A percentile compares a stretch with the other conserved stretches of the same genome.
Evolutionary conservation across 1,140 invertebrate species (phyloP).

Genomic region (Calycopis cecrops): DNA sequence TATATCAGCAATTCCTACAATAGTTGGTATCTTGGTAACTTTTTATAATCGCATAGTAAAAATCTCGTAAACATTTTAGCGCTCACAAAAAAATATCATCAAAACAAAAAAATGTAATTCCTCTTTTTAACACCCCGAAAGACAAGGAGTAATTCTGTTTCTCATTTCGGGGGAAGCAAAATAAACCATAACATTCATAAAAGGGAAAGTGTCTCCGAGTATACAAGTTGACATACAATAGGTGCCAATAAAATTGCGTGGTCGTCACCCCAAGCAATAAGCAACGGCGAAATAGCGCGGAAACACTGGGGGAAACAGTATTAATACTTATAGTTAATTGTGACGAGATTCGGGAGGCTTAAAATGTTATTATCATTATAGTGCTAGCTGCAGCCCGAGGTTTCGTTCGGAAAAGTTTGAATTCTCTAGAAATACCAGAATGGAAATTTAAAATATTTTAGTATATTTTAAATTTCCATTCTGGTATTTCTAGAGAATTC

Average conservation of each 20-base stretch:
- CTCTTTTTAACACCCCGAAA: neutral
- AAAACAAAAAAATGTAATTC: neutral
- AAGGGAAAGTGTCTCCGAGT: conserved; percentile 61
- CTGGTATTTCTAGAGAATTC: too few species aligned
- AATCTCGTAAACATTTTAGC: neutral
- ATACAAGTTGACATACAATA: conserved; percentile 57
- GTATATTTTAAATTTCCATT: too few species aligned
- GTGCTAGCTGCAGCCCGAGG: conserved; percentile 1
- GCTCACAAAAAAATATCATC: neutral
- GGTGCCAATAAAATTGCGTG: conserved; percentile 60
- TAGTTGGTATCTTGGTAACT: too few species aligned
- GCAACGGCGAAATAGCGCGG: conserved; percentile 61
- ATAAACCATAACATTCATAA: conserved; percentile 64
- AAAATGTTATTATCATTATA: conserved; percentile 38
- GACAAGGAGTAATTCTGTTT: neutral
- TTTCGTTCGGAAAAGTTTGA: neutral
- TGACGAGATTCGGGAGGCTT: conserved; percentile 35
- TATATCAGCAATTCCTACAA: too few species aligned
- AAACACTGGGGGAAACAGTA: conserved; percentile 68
- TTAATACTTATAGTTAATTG: conserved; percentile 73
- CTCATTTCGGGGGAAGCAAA: conserved; percentile 24
- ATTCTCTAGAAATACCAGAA: too few species aligned
- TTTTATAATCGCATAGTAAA: too few species aligned
- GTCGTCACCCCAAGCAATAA: conserved; percentile 61
- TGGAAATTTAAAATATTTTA: too few species aligned